phyloP scores from a whole-genome alignment of 2,113 vertebrate genomes.

The Elgaria multicarinata region DNA sequence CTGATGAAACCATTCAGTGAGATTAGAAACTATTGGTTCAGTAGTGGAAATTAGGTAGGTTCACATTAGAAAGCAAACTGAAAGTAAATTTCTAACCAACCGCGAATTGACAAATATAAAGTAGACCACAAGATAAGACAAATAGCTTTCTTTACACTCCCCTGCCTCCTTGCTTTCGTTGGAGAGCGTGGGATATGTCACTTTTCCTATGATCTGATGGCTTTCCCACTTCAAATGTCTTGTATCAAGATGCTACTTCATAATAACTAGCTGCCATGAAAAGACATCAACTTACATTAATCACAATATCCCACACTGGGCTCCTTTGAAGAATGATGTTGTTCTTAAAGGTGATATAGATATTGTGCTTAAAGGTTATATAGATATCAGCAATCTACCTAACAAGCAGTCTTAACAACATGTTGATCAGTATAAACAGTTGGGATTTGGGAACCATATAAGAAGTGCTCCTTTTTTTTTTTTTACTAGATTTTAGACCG shows the following conservation, averaged over 20 bases:
- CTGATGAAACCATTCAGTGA: too few relatives aligned
- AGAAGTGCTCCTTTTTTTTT: slow-evolving; percentile 4
- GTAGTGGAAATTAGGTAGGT: too few relatives aligned
- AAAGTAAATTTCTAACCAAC: too few relatives aligned
- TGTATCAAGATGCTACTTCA: not conserved
- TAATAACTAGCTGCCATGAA: not conserved
- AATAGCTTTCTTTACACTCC: not conserved
- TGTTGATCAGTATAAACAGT: not conserved
- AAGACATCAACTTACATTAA: not conserved
- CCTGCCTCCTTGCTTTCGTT: not conserved
- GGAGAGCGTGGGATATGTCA: not conserved
- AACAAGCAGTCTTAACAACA: not conserved
- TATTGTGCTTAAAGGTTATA: too few relatives aligned
- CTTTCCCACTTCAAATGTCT: not conserved
- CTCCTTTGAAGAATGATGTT: too few relatives aligned
- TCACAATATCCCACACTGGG: not conserved
- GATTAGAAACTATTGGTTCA: too few relatives aligned
- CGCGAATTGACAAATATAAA: too few relatives aligned
- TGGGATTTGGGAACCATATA: not conserved
- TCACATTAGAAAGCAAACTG: too few relatives aligned
- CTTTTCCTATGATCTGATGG: not conserved
- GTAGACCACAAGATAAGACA: not conserved
- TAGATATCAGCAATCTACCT: not conserved
- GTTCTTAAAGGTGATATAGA: too few relatives aligned
- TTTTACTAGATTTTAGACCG: slow-evolving; percentile 62